A percentile compares a stretch with the other conserved stretches of the same genome.
These are phyloP conservation scores for Neotoma lepida DNA, from an alignment of 2,113 vertebrate species.

Conservation along the genomic window DNA sequence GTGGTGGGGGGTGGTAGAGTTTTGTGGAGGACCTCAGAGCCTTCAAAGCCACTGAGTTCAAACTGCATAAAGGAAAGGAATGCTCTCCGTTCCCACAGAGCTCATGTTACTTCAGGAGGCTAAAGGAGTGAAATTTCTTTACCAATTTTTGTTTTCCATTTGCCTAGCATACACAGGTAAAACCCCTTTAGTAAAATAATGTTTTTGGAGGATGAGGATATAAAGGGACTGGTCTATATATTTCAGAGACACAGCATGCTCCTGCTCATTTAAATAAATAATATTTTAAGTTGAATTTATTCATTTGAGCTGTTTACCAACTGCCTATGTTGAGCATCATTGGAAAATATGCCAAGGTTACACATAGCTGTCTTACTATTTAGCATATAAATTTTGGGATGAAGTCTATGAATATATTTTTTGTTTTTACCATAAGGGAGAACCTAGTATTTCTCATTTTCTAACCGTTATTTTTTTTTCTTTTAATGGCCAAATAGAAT, in stretches of 20 bases:
- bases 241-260: conserved; percentile 2
- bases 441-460: conserved; percentile 43
- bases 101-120: conserved; percentile 85
- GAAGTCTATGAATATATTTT: neutral
- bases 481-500: conserved; percentile 36
- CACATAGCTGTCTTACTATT: neutral
- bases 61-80: conserved; percentile 88
- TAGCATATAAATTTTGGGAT: conserved; percentile 21
- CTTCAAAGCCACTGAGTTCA: conserved; percentile 83
- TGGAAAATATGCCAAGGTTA: conserved; percentile 3
- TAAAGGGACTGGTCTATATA: neutral
- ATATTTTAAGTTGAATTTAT: conserved; percentile 30
- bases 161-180: conserved; percentile 69
- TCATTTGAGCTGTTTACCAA: conserved; percentile 17
- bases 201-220: conserved; percentile 14
- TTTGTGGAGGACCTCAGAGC: conserved; percentile 78
- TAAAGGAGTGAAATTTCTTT: conserved; percentile 75
- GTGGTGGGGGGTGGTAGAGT: conserved; percentile 50
- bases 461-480: conserved; percentile 28
- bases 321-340: neutral
- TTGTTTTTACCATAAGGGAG: neutral
- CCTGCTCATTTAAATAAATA: neutral
- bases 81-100: conserved; percentile 86
- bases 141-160: conserved; percentile 77
- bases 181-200: conserved; percentile 9